These are phyloP conservation scores for Dreissena rostriformis DNA, from an alignment of 1,140 invertebrate genomes.

Conservation along the genomic window DNA sequence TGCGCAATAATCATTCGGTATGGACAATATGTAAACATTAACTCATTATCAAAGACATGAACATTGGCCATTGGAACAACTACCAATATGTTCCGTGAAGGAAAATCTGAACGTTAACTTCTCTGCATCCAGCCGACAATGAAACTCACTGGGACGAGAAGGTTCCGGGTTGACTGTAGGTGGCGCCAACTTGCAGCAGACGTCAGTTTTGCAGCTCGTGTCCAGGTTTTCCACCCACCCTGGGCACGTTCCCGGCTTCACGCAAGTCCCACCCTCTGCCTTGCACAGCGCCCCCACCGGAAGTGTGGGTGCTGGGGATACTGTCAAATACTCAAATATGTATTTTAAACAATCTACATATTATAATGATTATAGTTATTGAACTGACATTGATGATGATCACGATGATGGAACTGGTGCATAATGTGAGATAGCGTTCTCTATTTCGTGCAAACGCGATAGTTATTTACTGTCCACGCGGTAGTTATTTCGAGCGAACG, in stretches of 20 bases:
- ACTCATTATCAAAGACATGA: neutral
- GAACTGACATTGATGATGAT: too few species aligned
- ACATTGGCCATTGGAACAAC: neutral
- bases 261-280: neutral
- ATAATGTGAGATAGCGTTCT: too few species aligned
- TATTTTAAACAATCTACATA: too few species aligned
- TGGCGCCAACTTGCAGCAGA: constrained; percentile 24
- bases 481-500: too few species aligned
- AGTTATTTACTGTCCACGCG: too few species aligned
- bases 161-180: constrained; percentile 13
- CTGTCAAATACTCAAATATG: too few species aligned
- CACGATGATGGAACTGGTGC: too few species aligned
- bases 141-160: neutral
- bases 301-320: too few species aligned
- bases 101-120: neutral
- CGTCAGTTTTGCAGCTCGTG: constrained; percentile 4
- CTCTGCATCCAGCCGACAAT: neutral
- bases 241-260: neutral
- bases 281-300: neutral
- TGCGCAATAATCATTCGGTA: neutral
- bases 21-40: neutral
- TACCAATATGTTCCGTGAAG: neutral
- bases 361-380: too few species aligned
- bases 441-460: too few species aligned
- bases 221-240: constrained; percentile 29